These are phyloP conservation scores for Palythoa caribaeorum DNA, from an alignment of 92 coral and sea anemone species.

Conservation along the genomic window DNA sequence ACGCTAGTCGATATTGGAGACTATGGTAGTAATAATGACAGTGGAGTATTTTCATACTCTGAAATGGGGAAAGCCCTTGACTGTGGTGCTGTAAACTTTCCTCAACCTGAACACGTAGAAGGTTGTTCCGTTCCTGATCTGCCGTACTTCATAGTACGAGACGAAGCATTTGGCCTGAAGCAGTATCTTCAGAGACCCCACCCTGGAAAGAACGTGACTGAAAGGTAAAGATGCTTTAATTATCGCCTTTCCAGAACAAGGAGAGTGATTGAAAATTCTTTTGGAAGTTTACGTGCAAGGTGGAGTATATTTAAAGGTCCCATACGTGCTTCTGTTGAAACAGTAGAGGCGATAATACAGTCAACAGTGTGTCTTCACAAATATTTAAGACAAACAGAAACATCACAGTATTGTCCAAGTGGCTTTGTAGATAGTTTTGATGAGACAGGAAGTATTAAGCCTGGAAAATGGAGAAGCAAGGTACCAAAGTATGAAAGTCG, in stretches of 20 bases:
- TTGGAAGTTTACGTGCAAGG: constrained; percentile 63
- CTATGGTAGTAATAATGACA: constrained; percentile 53
- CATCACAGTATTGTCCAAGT: constrained; percentile 59
- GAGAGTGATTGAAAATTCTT: constrained; percentile 59
- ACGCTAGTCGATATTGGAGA: constrained; percentile 51
- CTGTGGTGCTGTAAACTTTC: constrained; percentile 43
- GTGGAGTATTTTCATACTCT: constrained; percentile 56
- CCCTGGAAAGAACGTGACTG: constrained; percentile 59
- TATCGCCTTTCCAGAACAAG: constrained; percentile 63
- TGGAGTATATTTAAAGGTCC: constrained; percentile 63
- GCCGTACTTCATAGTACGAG: constrained; percentile 69
- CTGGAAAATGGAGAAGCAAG: constrained; percentile 71
- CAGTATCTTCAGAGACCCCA: constrained; percentile 53
- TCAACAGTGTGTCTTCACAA: constrained; percentile 60
- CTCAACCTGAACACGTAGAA: constrained; percentile 50
- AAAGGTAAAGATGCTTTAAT: constrained; percentile 54
- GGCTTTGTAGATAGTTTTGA: constrained; percentile 69
- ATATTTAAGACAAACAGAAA: constrained; percentile 61
- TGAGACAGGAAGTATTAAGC: constrained; percentile 58
- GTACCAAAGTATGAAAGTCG: constrained; percentile 49
- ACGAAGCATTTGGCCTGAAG: constrained; percentile 62
- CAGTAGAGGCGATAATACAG: constrained; percentile 56
- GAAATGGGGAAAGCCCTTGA: constrained; percentile 66
- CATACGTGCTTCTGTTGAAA: constrained; percentile 53
- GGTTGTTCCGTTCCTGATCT: constrained; percentile 43